Conservation (phyloP, 2,113 vertebrate species). For the Rissa tridactyla region DNA sequence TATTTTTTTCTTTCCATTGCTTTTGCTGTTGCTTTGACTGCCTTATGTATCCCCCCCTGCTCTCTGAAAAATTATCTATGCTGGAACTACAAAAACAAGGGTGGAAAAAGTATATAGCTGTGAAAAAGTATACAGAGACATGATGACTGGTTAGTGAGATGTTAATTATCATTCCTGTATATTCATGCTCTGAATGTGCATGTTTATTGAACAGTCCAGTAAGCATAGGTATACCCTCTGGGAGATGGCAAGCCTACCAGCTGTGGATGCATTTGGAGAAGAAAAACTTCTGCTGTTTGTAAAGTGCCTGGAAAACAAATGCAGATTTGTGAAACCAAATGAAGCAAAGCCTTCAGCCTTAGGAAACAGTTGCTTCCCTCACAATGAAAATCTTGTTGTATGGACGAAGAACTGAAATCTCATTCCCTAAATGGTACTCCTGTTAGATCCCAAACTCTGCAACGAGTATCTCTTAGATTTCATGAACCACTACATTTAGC, state of each 20-base stretch:
- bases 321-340: rapidly evolving
- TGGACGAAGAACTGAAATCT: neutral
- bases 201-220: neutral
- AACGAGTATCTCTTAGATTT: neutral
- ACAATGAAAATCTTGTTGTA: neutral
- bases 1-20: rapidly evolving
- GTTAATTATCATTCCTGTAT: neutral
- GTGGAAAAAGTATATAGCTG: neutral
- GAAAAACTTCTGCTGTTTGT: neutral
- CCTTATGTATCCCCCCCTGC: neutral
- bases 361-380: neutral
- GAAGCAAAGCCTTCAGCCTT: neutral
- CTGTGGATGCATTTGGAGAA: neutral
- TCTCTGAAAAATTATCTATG: neutral
- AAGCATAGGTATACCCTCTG: neutral
- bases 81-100: neutral
- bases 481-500: neutral
- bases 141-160: neutral
- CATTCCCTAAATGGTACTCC: neutral
- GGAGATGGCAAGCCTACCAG: neutral
- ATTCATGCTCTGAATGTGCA: neutral
- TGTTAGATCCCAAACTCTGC: neutral
- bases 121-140: neutral
- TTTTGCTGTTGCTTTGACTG: neutral
- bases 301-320: neutral